These are phyloP conservation scores for Silvanus unidentatus DNA, from an alignment of 2,888 invertebrate genomes.

Conservation along the genomic window DNA sequence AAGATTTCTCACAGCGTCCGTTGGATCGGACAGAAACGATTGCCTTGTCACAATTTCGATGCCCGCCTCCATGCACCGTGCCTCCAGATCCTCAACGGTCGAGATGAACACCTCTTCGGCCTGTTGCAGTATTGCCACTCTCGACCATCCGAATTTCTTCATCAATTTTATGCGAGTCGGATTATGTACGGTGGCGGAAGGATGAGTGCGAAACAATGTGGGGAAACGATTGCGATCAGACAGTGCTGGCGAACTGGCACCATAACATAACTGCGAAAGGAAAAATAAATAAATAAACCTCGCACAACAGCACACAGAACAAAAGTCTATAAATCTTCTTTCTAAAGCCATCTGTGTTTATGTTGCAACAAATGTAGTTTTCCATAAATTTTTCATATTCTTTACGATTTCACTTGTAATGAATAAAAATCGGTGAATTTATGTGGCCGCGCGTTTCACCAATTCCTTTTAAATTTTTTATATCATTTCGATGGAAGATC, in stretches of 20 bases:
- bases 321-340: too few relatives aligned
- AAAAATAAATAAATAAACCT: background rate
- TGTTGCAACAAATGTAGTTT: too few relatives aligned
- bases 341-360: too few relatives aligned
- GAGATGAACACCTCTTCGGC: conserved; percentile 86
- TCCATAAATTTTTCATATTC: too few relatives aligned
- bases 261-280: conserved; percentile 82
- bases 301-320: too few relatives aligned
- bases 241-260: conserved; percentile 95
- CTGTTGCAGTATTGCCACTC: conserved; percentile 95
- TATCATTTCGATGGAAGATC: too few relatives aligned
- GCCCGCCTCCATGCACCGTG: conserved; percentile 82
- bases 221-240: conserved; percentile 96
- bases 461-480: too few relatives aligned
- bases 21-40: conserved; percentile 94
- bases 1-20: conserved; percentile 91
- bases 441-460: too few relatives aligned
- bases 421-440: too few relatives aligned
- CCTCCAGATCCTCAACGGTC: conserved; percentile 96
- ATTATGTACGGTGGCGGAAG: conserved; percentile 98
- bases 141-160: conserved; percentile 95
- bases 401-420: too few relatives aligned
- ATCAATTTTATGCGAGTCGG: conserved; percentile 94
- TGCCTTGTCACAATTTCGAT: conserved; percentile 90
- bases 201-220: conserved; percentile 97